phyloP scores from a whole-genome alignment of 2,888 invertebrate genomes.

The Liopterus haemorrhoidalis region DNA sequence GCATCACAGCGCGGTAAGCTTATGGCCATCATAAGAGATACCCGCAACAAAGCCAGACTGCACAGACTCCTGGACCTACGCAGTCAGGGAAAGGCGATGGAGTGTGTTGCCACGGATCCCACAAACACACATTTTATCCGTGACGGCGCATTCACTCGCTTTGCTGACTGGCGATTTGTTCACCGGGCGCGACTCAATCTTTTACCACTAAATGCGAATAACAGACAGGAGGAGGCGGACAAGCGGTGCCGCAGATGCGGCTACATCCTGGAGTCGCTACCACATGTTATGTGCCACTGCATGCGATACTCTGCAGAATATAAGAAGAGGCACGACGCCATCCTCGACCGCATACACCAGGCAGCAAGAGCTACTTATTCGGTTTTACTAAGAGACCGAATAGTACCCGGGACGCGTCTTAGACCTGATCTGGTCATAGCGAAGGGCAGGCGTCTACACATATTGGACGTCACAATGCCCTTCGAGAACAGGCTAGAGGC shows the following conservation, averaged over 20 bases:
- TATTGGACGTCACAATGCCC: slow-evolving; percentile 37
- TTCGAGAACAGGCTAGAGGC: slow-evolving; percentile 36
- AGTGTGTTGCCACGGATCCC: slow-evolving; percentile 7
- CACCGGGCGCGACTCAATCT: slow-evolving; percentile 38
- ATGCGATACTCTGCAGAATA: slow-evolving; percentile 33
- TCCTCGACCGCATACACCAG: slow-evolving; percentile 28
- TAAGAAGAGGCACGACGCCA: slow-evolving; percentile 32
- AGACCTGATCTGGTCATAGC: slow-evolving; percentile 32
- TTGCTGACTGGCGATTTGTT: slow-evolving; percentile 43
- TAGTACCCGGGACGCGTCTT: slow-evolving; percentile 22
- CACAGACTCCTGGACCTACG: slow-evolving; percentile 1
- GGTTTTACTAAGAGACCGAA: slow-evolving; percentile 19
- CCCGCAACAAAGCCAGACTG: too few relatives aligned
- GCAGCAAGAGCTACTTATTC: slow-evolving; percentile 18
- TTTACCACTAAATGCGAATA: slow-evolving; percentile 35
- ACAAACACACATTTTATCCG: slow-evolving; percentile 35
- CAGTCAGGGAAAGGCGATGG: slow-evolving; percentile 6
- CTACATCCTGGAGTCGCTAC: slow-evolving; percentile 35
- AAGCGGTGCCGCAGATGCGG: slow-evolving; percentile 36
- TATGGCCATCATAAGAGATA: too few relatives aligned
- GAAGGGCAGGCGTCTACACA: slow-evolving; percentile 28
- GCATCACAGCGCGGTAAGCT: too few relatives aligned
- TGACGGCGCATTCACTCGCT: slow-evolving; percentile 33
- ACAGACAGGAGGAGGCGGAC: too few relatives aligned
- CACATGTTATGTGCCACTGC: slow-evolving; percentile 41